Conservation (phyloP, 2,888 invertebrate species). For the Yponomeuta sedellus region DNA sequence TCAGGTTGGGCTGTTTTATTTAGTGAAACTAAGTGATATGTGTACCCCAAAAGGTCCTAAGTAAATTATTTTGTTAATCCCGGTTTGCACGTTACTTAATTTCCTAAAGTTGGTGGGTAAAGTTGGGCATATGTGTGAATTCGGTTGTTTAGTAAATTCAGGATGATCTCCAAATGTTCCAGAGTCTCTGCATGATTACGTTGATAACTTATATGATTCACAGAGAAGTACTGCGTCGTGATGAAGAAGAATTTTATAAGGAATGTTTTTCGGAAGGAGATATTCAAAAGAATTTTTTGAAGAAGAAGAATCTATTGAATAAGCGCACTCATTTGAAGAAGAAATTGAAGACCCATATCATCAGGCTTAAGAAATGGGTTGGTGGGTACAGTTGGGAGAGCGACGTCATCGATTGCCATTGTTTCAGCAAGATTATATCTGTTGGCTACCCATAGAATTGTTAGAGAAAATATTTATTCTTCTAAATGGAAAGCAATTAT, state of each 20-base stretch:
- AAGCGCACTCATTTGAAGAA: too few species aligned
- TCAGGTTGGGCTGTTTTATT: neutral
- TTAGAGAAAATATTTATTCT: conserved; percentile 48
- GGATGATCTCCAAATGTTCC: neutral
- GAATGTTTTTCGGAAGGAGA: too few species aligned
- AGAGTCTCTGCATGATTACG: neutral
- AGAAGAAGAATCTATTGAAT: too few species aligned
- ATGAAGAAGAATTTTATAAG: neutral
- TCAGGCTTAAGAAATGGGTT: neutral
- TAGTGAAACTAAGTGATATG: neutral
- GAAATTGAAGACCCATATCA: too few species aligned
- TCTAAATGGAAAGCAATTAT: conserved; percentile 46
- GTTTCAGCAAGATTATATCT: conserved; percentile 2
- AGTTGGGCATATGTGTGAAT: neutral
- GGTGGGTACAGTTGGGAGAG: too few species aligned
- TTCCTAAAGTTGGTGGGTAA: too few species aligned
- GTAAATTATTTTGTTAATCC: neutral
- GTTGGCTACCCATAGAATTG: conserved; percentile 46
- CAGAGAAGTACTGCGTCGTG: neutral
- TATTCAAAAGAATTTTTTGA: too few species aligned
- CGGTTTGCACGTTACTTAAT: too few species aligned
- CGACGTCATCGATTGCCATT: too few species aligned
- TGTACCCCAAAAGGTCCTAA: neutral
- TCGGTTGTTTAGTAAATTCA: neutral
- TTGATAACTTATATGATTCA: neutral